Evolutionary conservation across 2,797 vertebrate genomes (phyloP), one percentile per base, ranked within the genome.

Genomic region (Rhynchotus rufescens): DNA sequence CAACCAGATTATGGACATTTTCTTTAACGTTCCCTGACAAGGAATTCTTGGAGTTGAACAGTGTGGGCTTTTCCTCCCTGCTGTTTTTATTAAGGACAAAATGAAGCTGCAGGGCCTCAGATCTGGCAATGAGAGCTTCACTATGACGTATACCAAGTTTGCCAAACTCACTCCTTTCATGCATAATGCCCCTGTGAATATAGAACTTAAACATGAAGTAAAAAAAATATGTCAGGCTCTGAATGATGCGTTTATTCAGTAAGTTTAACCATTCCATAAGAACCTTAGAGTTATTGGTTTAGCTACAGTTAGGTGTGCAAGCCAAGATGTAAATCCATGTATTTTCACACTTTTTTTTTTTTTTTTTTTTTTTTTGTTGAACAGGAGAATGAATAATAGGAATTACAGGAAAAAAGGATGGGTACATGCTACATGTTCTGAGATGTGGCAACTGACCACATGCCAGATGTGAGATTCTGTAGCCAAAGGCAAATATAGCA

Each of bases 291-390:
- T 52, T 75, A 57, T 60, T 51, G n/a, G 10, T 80, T 87, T 75
- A 17, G 14, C 64, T 44, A 68, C 36, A 85, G 59, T 9, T 32
- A 14, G 20, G 6, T 62, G 15, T 77, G 26, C 64, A 88, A 86
- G 61, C 60, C 44, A 79, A 65, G n/a, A 49, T 57, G 69, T 84
- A 88, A 83, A 17, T 42, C 52, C 19, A 15, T 79, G 3, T 72
- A 52, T 83, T 90, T 89, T 82, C 30, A 77, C 9, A n/a, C n/a
- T n/a, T n/a, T n/a, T n/a, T n/a, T n/a, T n/a, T n/a, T n/a, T n/a
- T n/a, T n/a, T n/a, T n/a, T n/a, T n/a, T n/a, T n/a, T n/a, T n/a
- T 65, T 89, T 89, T 71, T 85, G 26, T 56, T 71, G 42, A 84
- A 66, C 34, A 54, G 22, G n/a, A 56, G 54, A 56, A 56, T 80